phyloP scores from a whole-genome alignment of 2,113 vertebrate genomes.

The Sclerurus mexicanus region DNA sequence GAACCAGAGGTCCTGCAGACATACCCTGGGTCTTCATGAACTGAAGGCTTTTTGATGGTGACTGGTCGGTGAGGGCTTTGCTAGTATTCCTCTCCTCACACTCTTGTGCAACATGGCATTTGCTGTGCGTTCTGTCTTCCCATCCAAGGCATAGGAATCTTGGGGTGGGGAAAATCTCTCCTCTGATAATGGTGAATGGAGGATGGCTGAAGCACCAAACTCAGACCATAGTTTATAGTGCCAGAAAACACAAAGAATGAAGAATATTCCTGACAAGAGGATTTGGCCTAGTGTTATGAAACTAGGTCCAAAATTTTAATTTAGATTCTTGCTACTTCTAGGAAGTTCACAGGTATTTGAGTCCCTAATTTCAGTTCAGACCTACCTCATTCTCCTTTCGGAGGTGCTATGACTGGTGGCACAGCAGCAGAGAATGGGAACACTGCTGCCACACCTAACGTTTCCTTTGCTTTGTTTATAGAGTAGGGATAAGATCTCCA shows the following conservation, averaged over 20 bases:
- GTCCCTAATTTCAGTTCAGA: background rate
- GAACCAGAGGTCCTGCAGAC: background rate
- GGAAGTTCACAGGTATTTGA: background rate
- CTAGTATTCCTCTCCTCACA: background rate
- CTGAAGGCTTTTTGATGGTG: background rate
- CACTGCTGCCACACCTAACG: background rate
- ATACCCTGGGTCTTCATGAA: background rate
- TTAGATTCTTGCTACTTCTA: background rate
- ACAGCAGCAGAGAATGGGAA: background rate
- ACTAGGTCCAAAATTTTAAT: background rate
- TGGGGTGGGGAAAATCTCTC: background rate
- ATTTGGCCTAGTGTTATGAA: background rate
- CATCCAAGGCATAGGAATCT: background rate
- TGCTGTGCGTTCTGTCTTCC: background rate
- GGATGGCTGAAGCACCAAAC: background rate
- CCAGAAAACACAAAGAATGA: background rate
- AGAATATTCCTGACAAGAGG: background rate
- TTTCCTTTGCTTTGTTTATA: background rate
- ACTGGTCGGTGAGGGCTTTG: background rate
- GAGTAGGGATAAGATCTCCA: background rate
- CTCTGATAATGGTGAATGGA: background rate
- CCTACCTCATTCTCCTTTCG: background rate
- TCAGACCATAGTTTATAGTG: background rate
- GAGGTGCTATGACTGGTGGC: background rate
- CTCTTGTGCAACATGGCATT: background rate